These are phyloP conservation scores for Poeciliopsis infans DNA, from an alignment of 2,797 vertebrate species.

Conservation along the genomic window DNA sequence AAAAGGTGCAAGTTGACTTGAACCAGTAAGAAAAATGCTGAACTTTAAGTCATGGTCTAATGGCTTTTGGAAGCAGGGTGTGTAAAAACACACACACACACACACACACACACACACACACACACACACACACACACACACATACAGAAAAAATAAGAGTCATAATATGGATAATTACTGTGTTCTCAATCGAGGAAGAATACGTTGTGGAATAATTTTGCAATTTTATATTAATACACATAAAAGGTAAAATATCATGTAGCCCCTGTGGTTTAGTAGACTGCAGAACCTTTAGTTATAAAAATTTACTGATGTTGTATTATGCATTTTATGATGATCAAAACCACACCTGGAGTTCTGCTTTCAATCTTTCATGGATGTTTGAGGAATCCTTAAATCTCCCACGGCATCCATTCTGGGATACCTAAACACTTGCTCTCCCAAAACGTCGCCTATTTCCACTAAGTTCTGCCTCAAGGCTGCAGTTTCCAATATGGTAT, in stretches of 20 bases:
- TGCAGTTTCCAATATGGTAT: no score
- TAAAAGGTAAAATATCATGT: neutral
- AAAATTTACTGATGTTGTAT: no score
- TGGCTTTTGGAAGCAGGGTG: neutral
- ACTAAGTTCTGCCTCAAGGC: no score
- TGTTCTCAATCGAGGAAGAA: neutral
- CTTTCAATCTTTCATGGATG: no score
- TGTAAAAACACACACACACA: neutral
- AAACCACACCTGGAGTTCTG: no score
- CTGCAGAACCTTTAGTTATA: neutral
- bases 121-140: no score
- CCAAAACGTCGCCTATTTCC: no score
- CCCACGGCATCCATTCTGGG: no score
- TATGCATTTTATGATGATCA: no score
- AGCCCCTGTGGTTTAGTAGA: neutral
- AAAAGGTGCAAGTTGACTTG: constrained; percentile 6
- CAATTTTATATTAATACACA: neutral
- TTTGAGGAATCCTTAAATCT: no score
- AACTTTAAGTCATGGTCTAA: neutral
- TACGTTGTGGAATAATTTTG: neutral
- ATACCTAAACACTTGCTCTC: no score
- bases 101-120: no score
- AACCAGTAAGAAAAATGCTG: neutral
- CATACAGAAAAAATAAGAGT: neutral
- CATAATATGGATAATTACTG: neutral